Conservation (phyloP, 2,797 vertebrate genomes). For the Enteromius argenteus region DNA sequence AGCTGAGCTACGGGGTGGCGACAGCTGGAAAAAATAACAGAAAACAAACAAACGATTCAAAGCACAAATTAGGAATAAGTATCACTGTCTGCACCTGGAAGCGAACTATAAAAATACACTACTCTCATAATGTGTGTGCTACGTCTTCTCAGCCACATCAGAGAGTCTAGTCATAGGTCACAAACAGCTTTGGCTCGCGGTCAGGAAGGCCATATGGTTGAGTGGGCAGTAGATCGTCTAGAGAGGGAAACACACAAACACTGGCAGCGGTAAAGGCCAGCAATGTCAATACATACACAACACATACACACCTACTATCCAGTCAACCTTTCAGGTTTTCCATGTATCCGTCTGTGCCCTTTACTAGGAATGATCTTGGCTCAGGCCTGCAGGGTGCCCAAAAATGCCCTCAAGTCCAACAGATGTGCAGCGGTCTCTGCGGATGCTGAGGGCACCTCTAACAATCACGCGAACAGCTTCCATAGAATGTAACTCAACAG, state of each 20-base stretch:
- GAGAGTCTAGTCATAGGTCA: conserved; percentile 40
- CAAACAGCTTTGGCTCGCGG: conserved; percentile 42
- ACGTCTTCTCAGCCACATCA: conserved; percentile 8
- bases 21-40: conserved; percentile 23
- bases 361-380: conserved; percentile 53
- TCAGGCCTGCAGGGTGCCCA: conserved; percentile 41
- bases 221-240: conserved; percentile 55
- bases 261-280: conserved; percentile 58
- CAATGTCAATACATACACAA: conserved; percentile 39
- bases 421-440: conserved; percentile 48
- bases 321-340: conserved; percentile 55
- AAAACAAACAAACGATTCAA: conserved; percentile 43
- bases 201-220: conserved; percentile 60
- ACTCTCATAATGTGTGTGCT: conserved; percentile 20
- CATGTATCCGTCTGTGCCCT: conserved; percentile 57
- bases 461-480: conserved; percentile 17
- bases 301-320: conserved; percentile 32
- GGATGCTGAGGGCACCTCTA: conserved; percentile 32
- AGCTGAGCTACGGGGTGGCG: neutral
- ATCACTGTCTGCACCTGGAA: conserved; percentile 34
- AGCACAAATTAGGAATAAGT: conserved; percentile 40
- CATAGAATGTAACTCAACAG: neutral
- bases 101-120: conserved; percentile 31
- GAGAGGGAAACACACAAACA: conserved; percentile 43
- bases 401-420: conserved; percentile 55